A percentile compares a stretch with the other conserved stretches of the same genome.
These are phyloP conservation scores for Drosophila nigricruria DNA, from an alignment of 2,888 invertebrate genomes.

Conservation along the genomic window DNA sequence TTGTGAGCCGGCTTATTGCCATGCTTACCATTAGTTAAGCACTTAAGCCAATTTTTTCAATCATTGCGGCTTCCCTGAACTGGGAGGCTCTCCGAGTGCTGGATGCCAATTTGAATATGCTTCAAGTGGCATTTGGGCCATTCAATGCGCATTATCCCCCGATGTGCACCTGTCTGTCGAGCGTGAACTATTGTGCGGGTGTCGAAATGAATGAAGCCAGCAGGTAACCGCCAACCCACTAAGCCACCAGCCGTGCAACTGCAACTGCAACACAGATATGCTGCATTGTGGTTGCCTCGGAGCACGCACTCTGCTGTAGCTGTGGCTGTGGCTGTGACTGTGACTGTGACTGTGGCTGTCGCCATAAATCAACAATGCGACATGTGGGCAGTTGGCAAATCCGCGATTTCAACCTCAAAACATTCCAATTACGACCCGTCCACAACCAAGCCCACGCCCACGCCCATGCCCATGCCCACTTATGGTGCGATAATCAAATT, in stretches of 20 bases:
- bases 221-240: conserved; percentile 17
- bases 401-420: conserved; percentile 52
- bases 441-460: conserved; percentile 1
- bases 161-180: conserved; percentile 8
- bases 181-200: conserved; percentile 43
- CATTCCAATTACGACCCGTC: conserved; percentile 62
- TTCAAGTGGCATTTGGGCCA: conserved; percentile 11
- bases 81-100: conserved; percentile 4
- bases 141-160: conserved; percentile 37
- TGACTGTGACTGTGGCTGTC: conserved; percentile 8
- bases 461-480: neutral
- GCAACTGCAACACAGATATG: conserved; percentile 22
- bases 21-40: conserved; percentile 62
- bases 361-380: conserved; percentile 68
- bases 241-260: conserved; percentile 24
- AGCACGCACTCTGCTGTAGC: conserved; percentile 5
- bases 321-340: neutral
- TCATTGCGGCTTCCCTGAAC: conserved; percentile 24
- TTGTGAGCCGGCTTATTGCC: conserved; percentile 50
- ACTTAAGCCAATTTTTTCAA: conserved; percentile 65
- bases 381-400: conserved; percentile 54
- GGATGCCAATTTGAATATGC: conserved; percentile 46
- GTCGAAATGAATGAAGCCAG: conserved; percentile 19
- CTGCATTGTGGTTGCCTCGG: conserved; percentile 23
- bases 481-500: conserved; percentile 42